Conservation (phyloP, 2,888 invertebrate genomes). For the Cryptophagus acutangulus region DNA sequence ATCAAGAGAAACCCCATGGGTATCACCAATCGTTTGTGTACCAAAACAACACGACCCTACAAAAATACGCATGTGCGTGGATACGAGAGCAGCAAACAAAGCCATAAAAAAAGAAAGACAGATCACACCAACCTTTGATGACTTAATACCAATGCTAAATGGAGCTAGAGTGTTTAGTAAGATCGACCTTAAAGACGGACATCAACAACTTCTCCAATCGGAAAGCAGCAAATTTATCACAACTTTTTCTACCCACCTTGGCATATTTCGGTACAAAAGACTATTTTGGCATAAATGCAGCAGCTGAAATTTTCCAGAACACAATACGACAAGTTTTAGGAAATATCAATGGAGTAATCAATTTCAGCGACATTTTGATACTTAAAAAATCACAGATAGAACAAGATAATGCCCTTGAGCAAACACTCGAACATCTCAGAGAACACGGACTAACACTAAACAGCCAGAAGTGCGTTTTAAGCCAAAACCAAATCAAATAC, state of each 20-base stretch:
- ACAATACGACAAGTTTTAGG: neutral
- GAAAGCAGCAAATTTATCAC: slow-evolving; percentile 36
- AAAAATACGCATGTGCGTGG: too few species aligned
- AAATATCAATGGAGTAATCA: too few species aligned
- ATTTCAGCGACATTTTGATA: neutral
- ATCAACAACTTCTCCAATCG: slow-evolving; percentile 39
- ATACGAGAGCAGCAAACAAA: slow-evolving; percentile 24
- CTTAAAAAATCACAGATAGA: neutral
- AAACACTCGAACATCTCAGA: neutral
- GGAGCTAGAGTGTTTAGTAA: slow-evolving; percentile 27
- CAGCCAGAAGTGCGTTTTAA: neutral
- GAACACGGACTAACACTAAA: neutral
- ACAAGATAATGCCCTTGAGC: neutral
- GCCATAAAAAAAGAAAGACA: slow-evolving; percentile 24
- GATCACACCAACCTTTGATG: slow-evolving; percentile 22
- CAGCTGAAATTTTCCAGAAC: neutral
- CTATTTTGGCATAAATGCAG: neutral
- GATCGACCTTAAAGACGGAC: slow-evolving; percentile 38
- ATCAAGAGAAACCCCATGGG: too few species aligned
- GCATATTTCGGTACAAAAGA: neutral
- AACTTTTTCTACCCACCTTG: slow-evolving; percentile 38
- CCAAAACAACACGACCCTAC: too few species aligned
- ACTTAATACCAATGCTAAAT: slow-evolving; percentile 19
- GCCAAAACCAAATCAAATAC: neutral
- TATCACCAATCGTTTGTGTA: too few species aligned